Evolutionary conservation across 2,113 vertebrate genomes (phyloP).

Genomic region (Kobus ellipsiprymnus): DNA sequence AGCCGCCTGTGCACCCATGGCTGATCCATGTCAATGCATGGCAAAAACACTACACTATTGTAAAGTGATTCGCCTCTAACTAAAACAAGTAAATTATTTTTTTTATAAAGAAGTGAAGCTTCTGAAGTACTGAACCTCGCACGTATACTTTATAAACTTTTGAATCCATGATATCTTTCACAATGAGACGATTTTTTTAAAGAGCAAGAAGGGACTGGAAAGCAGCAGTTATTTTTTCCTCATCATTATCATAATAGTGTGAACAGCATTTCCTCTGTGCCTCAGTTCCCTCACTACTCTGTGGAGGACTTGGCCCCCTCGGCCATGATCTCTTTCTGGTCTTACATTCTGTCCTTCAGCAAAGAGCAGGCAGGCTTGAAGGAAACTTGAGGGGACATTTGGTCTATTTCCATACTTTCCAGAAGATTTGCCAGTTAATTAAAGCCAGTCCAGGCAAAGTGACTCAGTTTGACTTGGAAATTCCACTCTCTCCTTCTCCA

Average conservation of each 20-base stretch:
- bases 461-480: background rate
- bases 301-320: no score
- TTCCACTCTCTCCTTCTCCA: background rate
- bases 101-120: background rate
- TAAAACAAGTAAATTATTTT: background rate
- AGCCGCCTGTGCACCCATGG: background rate
- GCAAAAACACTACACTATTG: background rate
- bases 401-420: background rate
- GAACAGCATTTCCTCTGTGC: background rate
- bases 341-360: background rate
- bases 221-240: background rate
- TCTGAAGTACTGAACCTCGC: background rate
- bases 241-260: background rate
- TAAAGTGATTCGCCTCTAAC: background rate
- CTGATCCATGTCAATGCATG: background rate
- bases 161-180: background rate
- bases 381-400: background rate
- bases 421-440: background rate
- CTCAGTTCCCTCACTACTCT: background rate
- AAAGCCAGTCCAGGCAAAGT: constrained; percentile 23
- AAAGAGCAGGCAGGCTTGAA: background rate
- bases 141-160: background rate
- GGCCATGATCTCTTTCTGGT: background rate
- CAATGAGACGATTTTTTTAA: background rate
- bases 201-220: background rate